A percentile compares a stretch with the other conserved stretches of the same genome.
Conservation (phyloP, 2,113 vertebrate genomes). For the Phyllostomus hastatus region DNA sequence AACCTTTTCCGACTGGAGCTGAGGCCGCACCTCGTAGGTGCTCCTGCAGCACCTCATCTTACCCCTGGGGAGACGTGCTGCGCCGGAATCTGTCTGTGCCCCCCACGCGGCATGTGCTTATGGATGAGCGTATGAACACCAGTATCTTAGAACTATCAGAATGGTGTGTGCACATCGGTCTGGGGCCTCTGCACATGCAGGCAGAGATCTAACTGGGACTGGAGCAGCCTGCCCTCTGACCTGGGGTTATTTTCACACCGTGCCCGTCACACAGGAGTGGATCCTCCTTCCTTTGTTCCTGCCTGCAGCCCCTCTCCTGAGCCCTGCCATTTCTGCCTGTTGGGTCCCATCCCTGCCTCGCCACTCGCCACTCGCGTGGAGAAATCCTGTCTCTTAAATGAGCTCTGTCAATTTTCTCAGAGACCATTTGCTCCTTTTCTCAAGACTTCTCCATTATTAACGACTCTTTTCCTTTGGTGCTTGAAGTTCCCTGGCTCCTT, state of each 20-base stretch:
- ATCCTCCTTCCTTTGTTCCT: fast-evolving
- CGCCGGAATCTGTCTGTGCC: not conserved
- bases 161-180: not conserved
- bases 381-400: not conserved
- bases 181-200: fast-evolving
- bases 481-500: not conserved
- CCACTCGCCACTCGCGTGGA: not conserved
- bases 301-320: not conserved
- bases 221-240: not conserved
- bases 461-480: not conserved
- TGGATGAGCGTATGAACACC: not conserved
- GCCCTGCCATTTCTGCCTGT: not conserved
- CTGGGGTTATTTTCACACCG: fast-evolving
- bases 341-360: not conserved
- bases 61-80: not conserved
- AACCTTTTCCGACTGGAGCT: not conserved
- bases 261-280: not conserved
- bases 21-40: no score
- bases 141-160: not conserved
- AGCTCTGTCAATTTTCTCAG: conserved; percentile 37
- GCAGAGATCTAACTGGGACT: not conserved
- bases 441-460: not conserved
- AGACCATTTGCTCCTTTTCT: conserved; percentile 24
- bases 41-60: not conserved
- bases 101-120: fast-evolving